Evolutionary conservation across 2,113 vertebrate species (phyloP).

Genomic region (Pelvicachromis taeniatus): DNA sequence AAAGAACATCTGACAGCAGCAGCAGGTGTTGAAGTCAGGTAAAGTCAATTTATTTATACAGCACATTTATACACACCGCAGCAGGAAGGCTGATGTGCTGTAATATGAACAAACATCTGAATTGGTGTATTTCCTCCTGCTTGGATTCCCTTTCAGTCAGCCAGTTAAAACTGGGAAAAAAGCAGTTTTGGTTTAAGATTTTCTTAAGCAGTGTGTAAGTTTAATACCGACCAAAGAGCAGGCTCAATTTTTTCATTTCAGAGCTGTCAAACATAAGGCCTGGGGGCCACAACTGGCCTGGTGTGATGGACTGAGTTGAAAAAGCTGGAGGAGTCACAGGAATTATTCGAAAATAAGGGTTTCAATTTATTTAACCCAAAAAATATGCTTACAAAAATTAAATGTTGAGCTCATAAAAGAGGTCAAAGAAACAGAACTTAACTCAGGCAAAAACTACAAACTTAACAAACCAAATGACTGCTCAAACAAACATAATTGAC

Average conservation of each 20-base stretch:
- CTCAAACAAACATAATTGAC: too few relatives aligned
- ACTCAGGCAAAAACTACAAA: too few relatives aligned
- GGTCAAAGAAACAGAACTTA: too few relatives aligned
- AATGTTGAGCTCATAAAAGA: too few relatives aligned
- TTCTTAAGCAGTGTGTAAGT: too few relatives aligned
- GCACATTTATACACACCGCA: neutral
- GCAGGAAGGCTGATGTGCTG: neutral
- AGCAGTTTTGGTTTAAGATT: too few relatives aligned
- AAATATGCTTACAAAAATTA: too few relatives aligned
- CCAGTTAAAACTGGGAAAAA: neutral
- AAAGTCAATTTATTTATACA: neutral
- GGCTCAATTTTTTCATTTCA: neutral
- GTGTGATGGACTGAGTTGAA: rapidly evolving
- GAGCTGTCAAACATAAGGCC: neutral
- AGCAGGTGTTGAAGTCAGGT: neutral
- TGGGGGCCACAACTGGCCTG: rapidly evolving
- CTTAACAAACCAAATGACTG: too few relatives aligned
- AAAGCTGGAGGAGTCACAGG: neutral
- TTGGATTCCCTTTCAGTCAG: neutral
- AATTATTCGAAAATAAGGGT: too few relatives aligned
- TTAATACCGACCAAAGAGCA: too few relatives aligned
- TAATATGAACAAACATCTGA: neutral
- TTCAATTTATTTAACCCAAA: too few relatives aligned
- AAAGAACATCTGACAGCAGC: neutral
- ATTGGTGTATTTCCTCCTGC: neutral